Base-by-base conservation (phyloP, 2,113 vertebrate species). In the Phalacrocorax pelagicus region DNA sequence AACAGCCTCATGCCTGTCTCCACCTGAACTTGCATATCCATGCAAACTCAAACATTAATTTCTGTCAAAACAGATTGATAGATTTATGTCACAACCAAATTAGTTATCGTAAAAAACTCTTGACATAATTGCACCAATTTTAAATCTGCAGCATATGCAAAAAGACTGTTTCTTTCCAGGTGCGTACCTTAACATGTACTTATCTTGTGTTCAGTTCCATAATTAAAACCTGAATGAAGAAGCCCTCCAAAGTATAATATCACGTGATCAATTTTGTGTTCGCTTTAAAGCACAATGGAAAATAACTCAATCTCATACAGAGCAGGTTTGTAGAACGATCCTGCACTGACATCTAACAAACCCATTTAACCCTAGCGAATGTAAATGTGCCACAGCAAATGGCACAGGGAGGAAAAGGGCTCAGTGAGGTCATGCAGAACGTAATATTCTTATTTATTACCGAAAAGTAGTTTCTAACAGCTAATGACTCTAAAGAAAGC, bases 211-310 rank as follows among this genome's bases (percentile, higher is more conserved):
- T 96, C 95, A 96, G 86, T 92, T 97, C 95, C 93, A 88, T 96
- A 97, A 96, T 92, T 96, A 93, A 98, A 97, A 91, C 66, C 49
- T 38, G 72, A 82, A 91, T 59, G 75, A 93, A 95, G 93, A 86
- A 97, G 61, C 51, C 66, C 81, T 96, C 90, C 81, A 95, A 62
- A 91, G 92, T 23, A 81, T 55, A 95, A 72, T 61, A 78, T 23
- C 69, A 57, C 6, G 30, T 6, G 77, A 91, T 38, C 5, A 34
- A 73, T 65, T 58, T 34, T 92, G 58, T 23, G 47, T 49, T 87
- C 10, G 7, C 57, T 36, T 86, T 18, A 58, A 51, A 86, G 73
- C 19, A 67, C 21, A 40, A 42, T 24, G 46, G 70, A 91, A 67
- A 83, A 32, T 9, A 51, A 58, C 13, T 79, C 47, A 24, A 52